Base-by-base conservation (phyloP, 2,113 vertebrate genomes). In the Xyliphius kryptos region DNA sequence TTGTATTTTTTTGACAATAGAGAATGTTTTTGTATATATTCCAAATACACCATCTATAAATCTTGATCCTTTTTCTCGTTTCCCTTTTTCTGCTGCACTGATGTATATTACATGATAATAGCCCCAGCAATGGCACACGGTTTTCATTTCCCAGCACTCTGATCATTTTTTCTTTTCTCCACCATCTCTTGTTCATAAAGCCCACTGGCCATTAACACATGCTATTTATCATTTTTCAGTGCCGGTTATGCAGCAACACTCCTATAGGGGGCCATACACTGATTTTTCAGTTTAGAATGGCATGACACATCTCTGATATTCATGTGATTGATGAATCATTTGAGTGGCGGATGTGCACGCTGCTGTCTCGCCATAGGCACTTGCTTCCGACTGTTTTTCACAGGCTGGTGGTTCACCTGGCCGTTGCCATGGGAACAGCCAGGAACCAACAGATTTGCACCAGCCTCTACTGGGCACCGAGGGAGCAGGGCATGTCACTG, bases 401-500 rank as follows among this genome's bases (percentile, higher is more conserved):
- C 64, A 77, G 79, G 71, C 82, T 76, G 81, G 85, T 77, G 80
- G 76, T 82, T 84, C 81, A 88, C 87, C 87, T 88, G 87, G 83
- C 80, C 81, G 83, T 88, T 85, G 80, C 83, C 82, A 88, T 87
- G 85, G 85, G 79, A 88, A 87, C 87, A 86, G 81, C 74, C 81
- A 82, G 83, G 83, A 79, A 77, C 78, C 55, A 74, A 83, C 85
- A 86, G 85, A 85, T 82, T 83, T 82, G 80, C 82, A 81, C 75
- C 81, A 79, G 75, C 74, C 77, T 78, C 73, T 75, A 70, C 22
- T 71, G 80, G 66, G 65, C 74, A 78, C 79, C 81, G 72, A 70
- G 74, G 72, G 79, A 66, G 48, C 56, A 77, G 74, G 75, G 44
- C 61, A 78, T 74, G 76, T 80, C 80, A 79, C 65, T 1, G 15